phyloP scores from a whole-genome alignment of 2,888 invertebrate species.

The Pherbina coryleti region DNA sequence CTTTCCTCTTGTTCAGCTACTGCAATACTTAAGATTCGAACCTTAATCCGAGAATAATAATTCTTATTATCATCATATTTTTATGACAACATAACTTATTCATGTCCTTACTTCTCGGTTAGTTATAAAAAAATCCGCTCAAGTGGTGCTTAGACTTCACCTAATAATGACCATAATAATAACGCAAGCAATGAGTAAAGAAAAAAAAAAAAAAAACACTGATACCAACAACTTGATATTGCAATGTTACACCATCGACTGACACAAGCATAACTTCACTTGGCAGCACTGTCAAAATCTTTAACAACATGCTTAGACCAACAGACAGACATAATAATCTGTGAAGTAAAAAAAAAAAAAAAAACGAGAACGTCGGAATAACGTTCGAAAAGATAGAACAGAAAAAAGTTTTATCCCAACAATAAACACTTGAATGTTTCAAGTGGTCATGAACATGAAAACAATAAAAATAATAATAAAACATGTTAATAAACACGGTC shows the following conservation, averaged over 20 bases:
- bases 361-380: neutral
- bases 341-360: neutral
- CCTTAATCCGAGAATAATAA: too few relatives aligned
- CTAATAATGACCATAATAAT: neutral
- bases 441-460: conserved; percentile 31
- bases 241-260: neutral
- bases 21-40: too few relatives aligned
- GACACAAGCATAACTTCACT: neutral
- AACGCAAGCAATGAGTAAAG: neutral
- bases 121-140: conserved; percentile 1
- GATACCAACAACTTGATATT: neutral
- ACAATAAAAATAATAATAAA: conserved; percentile 32
- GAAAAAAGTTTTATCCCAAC: neutral
- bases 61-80: too few relatives aligned
- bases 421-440: conserved; percentile 23
- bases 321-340: neutral
- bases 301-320: conserved; percentile 5
- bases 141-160: conserved; percentile 7
- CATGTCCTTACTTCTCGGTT: conserved; percentile 4
- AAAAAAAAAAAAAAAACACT: neutral
- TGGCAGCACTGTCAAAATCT: conserved; percentile 14
- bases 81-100: neutral
- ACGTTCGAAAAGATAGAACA: neutral
- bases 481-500: conserved; percentile 14
- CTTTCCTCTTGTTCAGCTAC: too few relatives aligned